These are phyloP conservation scores for Standfussiana lucernea DNA, from an alignment of 2,888 invertebrate genomes.

Conservation along the genomic window DNA sequence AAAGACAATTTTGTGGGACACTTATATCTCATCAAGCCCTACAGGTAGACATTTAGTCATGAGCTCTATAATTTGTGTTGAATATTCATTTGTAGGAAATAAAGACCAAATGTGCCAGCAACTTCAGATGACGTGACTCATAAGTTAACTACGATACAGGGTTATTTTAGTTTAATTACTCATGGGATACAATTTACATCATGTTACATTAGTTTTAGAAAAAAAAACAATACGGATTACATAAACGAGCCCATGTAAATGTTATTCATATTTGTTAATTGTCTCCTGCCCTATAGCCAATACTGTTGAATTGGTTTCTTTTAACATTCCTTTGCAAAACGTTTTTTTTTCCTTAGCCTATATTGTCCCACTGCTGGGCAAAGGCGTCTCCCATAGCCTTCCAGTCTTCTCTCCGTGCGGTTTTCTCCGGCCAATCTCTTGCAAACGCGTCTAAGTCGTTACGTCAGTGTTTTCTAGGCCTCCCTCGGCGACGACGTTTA, in stretches of 20 bases:
- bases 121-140: constrained; percentile 20
- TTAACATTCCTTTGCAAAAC: neutral
- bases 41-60: neutral
- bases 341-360: too few species aligned
- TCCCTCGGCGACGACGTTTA: too few species aligned
- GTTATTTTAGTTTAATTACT: constrained; percentile 19
- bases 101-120: neutral
- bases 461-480: too few species aligned
- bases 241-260: neutral
- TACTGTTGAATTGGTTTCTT: neutral
- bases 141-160: constrained; percentile 34
- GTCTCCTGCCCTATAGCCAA: too few species aligned
- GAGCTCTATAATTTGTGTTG: neutral
- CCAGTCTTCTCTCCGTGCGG: too few species aligned
- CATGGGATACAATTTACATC: constrained; percentile 18
- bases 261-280: neutral
- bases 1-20: neutral
- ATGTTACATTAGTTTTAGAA: constrained; percentile 7
- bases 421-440: too few species aligned
- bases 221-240: neutral
- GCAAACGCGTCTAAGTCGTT: too few species aligned
- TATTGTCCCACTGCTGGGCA: too few species aligned
- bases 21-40: neutral
- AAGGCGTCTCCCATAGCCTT: too few species aligned
- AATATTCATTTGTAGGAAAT: constrained; percentile 12